Base-by-base conservation (phyloP, 30 jellyfish, hydroid and myxozoan genomes). In the Turritopsis dohrnii region DNA sequence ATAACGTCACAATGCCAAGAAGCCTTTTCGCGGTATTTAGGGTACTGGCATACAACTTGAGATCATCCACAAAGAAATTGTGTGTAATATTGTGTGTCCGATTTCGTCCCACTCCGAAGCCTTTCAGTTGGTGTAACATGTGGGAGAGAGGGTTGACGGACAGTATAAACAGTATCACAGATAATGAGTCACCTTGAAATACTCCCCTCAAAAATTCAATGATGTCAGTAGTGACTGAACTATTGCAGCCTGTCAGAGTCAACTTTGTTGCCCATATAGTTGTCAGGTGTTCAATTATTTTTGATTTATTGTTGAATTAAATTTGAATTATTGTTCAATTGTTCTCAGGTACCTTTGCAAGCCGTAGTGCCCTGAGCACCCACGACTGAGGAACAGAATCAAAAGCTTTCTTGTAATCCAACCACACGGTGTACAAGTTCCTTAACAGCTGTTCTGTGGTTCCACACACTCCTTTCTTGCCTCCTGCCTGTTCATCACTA, bases 41-140 rank as follows among this genome's bases (percentile, higher is more conserved):
- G 52, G 83, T 53, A 19, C 86, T 52, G 31, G 54, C 86, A 52
- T 52, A 53, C 84, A 80, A 27, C 81, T 80, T 80, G 31, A 80
- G 86, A 80, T 80, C 83, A 16, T 69, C 77, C 17, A 80, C 81
- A 80, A 80, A 80, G 20, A 80, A 52, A 41, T 41, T 41, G 60
- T 41, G 60, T 41, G 60, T 41, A 3, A 41, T 3, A 13, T 41
- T 41, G 60, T 3, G 5, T 5, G 60, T 41, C 13, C 60, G 5
- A 41, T 41, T 13, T 41, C 9, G 60, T 5, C 60, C 60, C 13
- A 13, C 60, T 3, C 9, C 9, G 13, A 3, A 41, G 13, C 60
- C 60, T 41, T 41, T 41, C 5, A 41, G 60, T 13, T 41, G 60
- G 60, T 41, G 60, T 5, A 41, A 13, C 60, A 41, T 41, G 13